phyloP scores from a whole-genome alignment of 2,888 invertebrate species.

The Sthenelais limicola region DNA sequence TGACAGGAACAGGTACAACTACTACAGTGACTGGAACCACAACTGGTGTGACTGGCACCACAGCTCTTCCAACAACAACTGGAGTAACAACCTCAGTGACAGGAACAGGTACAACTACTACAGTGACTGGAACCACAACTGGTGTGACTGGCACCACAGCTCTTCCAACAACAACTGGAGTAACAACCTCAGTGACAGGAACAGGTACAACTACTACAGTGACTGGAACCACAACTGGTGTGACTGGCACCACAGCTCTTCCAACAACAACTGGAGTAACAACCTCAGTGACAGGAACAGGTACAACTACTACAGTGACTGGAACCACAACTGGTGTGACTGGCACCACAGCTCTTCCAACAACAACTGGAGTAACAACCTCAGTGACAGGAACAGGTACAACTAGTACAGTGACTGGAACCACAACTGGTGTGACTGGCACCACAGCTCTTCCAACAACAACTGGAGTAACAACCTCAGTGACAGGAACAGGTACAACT shows the following conservation, averaged over 20 bases:
- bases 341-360: no score
- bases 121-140: not conserved
- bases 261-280: not conserved
- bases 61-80: not conserved
- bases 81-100: not conserved
- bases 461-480: no score
- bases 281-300: not conserved
- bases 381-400: not conserved
- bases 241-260: not conserved
- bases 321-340: not conserved
- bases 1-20: not conserved
- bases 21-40: not conserved
- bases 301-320: not conserved
- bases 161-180: not conserved
- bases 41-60: not conserved
- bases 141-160: not conserved
- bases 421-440: not conserved
- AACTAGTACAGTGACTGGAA: slow-evolving; percentile 4
- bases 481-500: not conserved
- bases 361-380: no score
- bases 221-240: not conserved
- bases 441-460: not conserved
- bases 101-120: not conserved
- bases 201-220: slow-evolving; percentile 14
- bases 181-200: not conserved